Evolutionary conservation across 2,888 invertebrate genomes (phyloP), one percentile per base, ranked within the genome.

Genomic region (Tachina lurida): DNA sequence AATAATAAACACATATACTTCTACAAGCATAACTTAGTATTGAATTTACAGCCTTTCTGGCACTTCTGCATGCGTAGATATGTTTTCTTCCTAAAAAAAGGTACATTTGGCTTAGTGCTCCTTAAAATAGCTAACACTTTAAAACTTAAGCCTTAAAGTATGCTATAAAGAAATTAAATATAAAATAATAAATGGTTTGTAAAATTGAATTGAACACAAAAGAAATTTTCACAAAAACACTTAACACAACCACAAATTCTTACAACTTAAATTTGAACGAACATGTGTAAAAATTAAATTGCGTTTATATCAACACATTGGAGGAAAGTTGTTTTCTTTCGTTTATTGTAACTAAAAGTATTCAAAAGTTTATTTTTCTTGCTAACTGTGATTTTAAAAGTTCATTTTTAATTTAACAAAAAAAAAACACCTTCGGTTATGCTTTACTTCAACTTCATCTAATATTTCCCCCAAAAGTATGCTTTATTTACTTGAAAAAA

Each of bases 121-220:
- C 7, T 60, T 52, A 65, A 65, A 15, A 43, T 65, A 71, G 54
- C 47, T 71, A 79, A 76, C 71, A 71, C 71, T 67, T 75, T n/a
- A 75, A 85, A 75, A 75, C 78, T 52, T 78, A 75, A 75, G 78
- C 83, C 83, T 68, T 68, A 80, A 86, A 81, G 68, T 87, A 78
- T 78, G 83, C 77, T 62, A 54, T 62, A 63, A 43, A 67, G 15
- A 45, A 43, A 77, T 84, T 62, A 62, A n/a, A 63, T 41, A 54
- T 68, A 77, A 63, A 39, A 63, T 67, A 62, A 41, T 56, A 77
- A 73, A 76, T 80, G 71, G 73, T 62, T 73, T 80, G 71, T 65
- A 22, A 80, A 80, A 76, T 17, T 76, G 77, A 84, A 84, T 81
- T 84, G 76, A 67, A 67, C 41, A 70, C 39, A 70, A 81, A 41